A percentile compares a stretch with the other conserved stretches of the same genome.
Conservation (phyloP, 1,140 invertebrate species). For the Hycleus cichorii region DNA sequence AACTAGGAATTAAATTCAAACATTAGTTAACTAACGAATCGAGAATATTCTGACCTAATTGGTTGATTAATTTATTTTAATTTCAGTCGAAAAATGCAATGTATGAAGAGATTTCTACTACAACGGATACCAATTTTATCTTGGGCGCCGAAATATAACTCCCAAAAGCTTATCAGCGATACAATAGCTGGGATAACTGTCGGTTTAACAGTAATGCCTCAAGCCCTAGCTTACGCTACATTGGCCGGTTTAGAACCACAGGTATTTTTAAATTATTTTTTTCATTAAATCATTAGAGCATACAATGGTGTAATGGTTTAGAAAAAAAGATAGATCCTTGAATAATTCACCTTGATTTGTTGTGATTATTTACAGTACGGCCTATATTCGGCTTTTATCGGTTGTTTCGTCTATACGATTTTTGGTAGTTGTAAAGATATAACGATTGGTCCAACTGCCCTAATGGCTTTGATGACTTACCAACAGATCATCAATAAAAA, state of each 20-base stretch:
- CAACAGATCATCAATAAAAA: constrained; percentile 61
- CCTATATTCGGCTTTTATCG: constrained; percentile 86
- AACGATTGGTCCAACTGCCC: constrained; percentile 79
- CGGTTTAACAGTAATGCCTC: constrained; percentile 81
- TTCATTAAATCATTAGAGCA: too few relatives aligned
- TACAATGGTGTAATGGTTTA: too few relatives aligned
- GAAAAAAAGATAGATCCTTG: not conserved
- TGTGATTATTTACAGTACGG: constrained; percentile 63
- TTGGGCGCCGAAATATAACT: constrained; percentile 66
- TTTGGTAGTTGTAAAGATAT: constrained; percentile 89
- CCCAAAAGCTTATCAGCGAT: constrained; percentile 64
- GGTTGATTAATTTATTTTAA: too few relatives aligned
- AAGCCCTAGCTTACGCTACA: constrained; percentile 79
- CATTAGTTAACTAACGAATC: too few relatives aligned
- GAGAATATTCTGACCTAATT: too few relatives aligned
- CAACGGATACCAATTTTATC: constrained; percentile 52
- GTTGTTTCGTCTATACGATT: constrained; percentile 83
- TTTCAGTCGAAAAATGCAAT: not conserved
- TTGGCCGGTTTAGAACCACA: constrained; percentile 74
- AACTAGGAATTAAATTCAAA: too few relatives aligned
- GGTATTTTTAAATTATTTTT: constrained; percentile 44
- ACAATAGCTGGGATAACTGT: constrained; percentile 78
- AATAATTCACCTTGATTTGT: constrained; percentile 11
- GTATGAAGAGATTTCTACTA: constrained; percentile 10
- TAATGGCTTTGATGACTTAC: constrained; percentile 76